phyloP scores from a whole-genome alignment of 2,113 vertebrate genomes.

The Esox niger region DNA sequence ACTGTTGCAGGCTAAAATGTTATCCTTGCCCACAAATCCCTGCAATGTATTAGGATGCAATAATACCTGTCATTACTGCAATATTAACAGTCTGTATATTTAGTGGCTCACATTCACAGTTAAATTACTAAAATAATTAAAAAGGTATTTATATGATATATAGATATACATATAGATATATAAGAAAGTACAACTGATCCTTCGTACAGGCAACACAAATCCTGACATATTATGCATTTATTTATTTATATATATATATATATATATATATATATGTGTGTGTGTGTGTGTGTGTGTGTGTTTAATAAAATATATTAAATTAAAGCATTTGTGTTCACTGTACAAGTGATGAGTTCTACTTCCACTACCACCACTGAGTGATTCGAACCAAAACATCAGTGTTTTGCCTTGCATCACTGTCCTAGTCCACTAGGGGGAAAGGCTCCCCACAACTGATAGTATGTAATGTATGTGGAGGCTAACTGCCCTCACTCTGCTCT shows the following conservation, averaged over 20 bases:
- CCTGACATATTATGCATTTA: too few relatives aligned
- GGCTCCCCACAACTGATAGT: conserved; percentile 54
- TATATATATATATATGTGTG: too few relatives aligned
- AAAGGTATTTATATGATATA: too few relatives aligned
- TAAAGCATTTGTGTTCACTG: neutral
- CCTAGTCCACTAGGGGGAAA: conserved; percentile 70
- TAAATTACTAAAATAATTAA: too few relatives aligned
- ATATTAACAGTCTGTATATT: neutral
- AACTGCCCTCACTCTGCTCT: conserved; percentile 48
- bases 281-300: too few relatives aligned
- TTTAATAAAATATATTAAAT: too few relatives aligned
- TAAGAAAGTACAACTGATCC: too few relatives aligned
- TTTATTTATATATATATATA: too few relatives aligned
- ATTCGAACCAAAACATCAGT: conserved; percentile 17
- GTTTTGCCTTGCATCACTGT: conserved; percentile 25
- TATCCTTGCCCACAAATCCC: neutral
- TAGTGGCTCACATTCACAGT: too few relatives aligned
- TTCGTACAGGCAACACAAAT: too few relatives aligned
- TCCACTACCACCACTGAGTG: neutral
- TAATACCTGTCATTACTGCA: conserved; percentile 2
- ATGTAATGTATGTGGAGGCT: conserved; percentile 53
- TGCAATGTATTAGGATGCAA: neutral
- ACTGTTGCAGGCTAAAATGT: neutral
- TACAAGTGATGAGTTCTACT: conserved; percentile 1
- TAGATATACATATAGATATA: too few relatives aligned